Conservation (phyloP, 2,797 vertebrate genomes). For the Myotis planiceps region DNA sequence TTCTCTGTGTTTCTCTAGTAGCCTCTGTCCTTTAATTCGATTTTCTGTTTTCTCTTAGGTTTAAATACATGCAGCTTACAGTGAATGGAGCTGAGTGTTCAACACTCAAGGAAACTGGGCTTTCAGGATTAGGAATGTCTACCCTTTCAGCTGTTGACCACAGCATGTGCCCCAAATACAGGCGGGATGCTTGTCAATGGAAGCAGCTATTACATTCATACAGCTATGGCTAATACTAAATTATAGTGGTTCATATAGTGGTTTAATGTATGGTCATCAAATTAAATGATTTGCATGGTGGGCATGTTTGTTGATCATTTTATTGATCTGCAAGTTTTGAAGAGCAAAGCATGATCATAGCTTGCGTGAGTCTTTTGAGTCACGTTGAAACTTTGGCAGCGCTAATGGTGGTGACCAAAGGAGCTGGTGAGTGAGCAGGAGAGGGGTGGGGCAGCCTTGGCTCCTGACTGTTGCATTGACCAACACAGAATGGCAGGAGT, state of each 20-base stretch:
- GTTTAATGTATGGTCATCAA: neutral
- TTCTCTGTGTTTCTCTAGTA: neutral
- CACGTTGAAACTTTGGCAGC: neutral
- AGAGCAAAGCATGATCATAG: neutral
- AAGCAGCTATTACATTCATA: neutral
- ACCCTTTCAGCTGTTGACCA: neutral
- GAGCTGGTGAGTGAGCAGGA: neutral
- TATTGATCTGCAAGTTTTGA: neutral
- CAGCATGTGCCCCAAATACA: neutral
- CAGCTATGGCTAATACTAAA: neutral
- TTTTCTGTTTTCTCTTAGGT: neutral
- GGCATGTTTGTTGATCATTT: neutral
- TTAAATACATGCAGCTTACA: neutral
- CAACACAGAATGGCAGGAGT: neutral
- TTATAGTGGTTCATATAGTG: neutral
- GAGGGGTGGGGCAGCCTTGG: neutral
- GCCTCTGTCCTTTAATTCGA: neutral
- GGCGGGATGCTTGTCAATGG: neutral
- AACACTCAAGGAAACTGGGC: neutral
- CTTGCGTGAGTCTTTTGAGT: neutral
- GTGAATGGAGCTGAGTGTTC: neutral
- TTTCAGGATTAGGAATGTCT: neutral
- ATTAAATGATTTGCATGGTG: neutral
- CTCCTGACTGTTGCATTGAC: neutral
- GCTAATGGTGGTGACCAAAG: neutral